Evolutionary conservation across 2,113 vertebrate species (phyloP).

Genomic region (Cheilinus undulatus): DNA sequence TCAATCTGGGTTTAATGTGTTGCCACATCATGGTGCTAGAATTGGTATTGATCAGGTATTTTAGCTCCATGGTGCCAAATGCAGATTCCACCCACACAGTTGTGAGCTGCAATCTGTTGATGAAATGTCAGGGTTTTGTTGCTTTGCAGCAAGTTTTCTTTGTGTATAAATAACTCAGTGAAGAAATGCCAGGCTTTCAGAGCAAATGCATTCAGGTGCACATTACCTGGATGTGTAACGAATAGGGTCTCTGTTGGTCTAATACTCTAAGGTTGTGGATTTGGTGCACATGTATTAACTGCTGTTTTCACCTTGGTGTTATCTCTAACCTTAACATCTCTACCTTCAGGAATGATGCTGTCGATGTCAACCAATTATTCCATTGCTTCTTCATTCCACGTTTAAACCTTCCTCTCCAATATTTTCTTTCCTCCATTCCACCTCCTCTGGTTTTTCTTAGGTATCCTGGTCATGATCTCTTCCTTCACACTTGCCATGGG

Average conservation of each 20-base stretch:
- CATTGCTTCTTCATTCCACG: slow-evolving; percentile 4
- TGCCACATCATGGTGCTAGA: neutral
- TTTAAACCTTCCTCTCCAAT: slow-evolving; percentile 17
- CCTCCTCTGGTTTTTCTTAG: slow-evolving; percentile 76
- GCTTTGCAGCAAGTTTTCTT: slow-evolving; percentile 16
- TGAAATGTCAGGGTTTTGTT: neutral
- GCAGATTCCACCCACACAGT: neutral
- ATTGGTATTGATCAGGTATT: neutral
- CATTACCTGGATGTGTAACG: too few relatives aligned
- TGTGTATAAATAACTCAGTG: neutral
- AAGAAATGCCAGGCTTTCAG: neutral
- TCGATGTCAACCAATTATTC: slow-evolving; percentile 3
- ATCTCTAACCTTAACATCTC: slow-evolving; percentile 20
- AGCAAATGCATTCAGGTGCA: neutral
- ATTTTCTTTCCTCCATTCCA: slow-evolving; percentile 27
- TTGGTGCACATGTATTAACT: neutral
- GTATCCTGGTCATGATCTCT: slow-evolving; percentile 88
- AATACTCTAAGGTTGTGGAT: neutral
- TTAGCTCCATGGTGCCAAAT: neutral
- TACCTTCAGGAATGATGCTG: slow-evolving; percentile 26
- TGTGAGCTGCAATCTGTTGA: neutral
- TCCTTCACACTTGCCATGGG: slow-evolving; percentile 90
- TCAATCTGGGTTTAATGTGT: neutral
- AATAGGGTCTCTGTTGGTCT: neutral
- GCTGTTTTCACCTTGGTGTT: neutral